Percentiles rank a stretch among this genome's conserved stretches.
phyloP scores from a whole-genome alignment of 2,113 vertebrate genomes.

The Bathybates hornii region DNA sequence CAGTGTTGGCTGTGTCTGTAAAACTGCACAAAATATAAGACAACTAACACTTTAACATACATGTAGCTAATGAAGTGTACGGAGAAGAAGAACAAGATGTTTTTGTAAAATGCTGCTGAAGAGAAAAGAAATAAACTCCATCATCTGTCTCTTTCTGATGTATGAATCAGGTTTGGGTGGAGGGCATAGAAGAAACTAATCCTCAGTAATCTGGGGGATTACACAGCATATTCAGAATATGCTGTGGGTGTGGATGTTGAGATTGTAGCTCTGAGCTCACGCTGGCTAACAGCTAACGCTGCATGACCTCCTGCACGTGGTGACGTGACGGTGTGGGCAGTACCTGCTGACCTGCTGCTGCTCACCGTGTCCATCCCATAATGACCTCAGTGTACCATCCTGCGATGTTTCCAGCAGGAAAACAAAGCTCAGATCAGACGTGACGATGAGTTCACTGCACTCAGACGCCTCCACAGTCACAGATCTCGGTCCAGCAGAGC shows the following conservation, averaged over 20 bases:
- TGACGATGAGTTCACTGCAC: accelerated
- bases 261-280: background rate
- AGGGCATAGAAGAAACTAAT: background rate
- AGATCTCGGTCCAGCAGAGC: background rate
- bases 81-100: accelerated
- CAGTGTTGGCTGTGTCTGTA: accelerated
- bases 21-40: background rate
- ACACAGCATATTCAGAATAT: background rate
- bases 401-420: background rate
- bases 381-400: background rate
- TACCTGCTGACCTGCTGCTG: background rate
- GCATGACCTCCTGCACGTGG: accelerated
- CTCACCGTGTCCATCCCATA: background rate
- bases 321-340: background rate
- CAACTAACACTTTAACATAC: accelerated
- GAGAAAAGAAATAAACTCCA: background rate
- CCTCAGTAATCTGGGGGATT: background rate
- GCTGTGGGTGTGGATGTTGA: background rate
- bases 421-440: background rate
- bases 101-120: background rate
- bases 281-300: background rate
- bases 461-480: background rate
- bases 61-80: accelerated
- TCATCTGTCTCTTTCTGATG: background rate
- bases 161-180: background rate